Percentiles rank a stretch among this genome's conserved stretches.
phyloP scores from a whole-genome alignment of 2,797 vertebrate species.

The Sciurus carolinensis region DNA sequence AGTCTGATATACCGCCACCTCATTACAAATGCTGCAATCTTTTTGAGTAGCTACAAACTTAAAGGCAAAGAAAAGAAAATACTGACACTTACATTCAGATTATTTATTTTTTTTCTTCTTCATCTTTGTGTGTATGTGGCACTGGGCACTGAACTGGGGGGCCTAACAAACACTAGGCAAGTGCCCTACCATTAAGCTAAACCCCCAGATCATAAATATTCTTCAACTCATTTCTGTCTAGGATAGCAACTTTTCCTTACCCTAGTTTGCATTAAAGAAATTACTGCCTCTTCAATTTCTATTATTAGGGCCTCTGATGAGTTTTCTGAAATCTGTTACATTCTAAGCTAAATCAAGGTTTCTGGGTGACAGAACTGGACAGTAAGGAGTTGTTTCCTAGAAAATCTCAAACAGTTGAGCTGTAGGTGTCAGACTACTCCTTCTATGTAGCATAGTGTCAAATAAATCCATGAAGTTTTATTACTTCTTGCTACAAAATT shows the following conservation, averaged over 20 bases:
- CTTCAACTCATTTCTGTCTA: background rate
- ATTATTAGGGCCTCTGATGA: background rate
- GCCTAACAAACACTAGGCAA: too few relatives aligned
- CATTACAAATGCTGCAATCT: background rate
- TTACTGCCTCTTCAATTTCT: background rate
- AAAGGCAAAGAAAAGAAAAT: conserved; percentile 31
- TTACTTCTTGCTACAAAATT: background rate
- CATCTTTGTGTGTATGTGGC: too few relatives aligned
- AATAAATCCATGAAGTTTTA: background rate
- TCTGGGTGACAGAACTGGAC: background rate
- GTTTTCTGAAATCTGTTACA: background rate
- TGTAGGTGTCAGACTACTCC: background rate
- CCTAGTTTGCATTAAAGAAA: background rate
- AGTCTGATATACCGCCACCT: background rate
- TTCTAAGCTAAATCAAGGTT: conserved; percentile 28
- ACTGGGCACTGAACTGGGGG: too few relatives aligned
- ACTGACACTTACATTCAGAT: background rate
- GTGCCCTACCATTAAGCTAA: too few relatives aligned
- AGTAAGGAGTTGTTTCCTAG: background rate
- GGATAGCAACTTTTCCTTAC: background rate
- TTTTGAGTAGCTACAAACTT: background rate
- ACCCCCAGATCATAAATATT: background rate
- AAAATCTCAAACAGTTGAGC: conserved; percentile 22
- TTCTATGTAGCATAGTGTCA: background rate
- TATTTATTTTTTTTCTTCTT: too few relatives aligned